Conservation (phyloP, 2,797 vertebrate genomes). For the Danio jaintianensis region DNA sequence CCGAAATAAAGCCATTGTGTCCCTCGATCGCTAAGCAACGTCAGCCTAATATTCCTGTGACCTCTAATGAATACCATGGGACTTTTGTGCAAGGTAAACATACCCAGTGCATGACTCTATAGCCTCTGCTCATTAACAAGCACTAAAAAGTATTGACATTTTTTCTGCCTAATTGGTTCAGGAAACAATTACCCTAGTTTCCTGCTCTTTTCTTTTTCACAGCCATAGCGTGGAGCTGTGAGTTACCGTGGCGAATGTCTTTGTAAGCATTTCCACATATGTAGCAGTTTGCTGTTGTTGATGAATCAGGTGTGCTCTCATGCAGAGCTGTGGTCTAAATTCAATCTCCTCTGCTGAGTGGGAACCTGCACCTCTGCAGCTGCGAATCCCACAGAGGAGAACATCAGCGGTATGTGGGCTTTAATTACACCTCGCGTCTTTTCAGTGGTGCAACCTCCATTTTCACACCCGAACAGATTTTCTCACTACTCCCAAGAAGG, state of each 20-base stretch:
- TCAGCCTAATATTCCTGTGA: slow-evolving; percentile 42
- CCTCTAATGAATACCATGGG: slow-evolving; percentile 50
- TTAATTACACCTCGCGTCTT: slow-evolving; percentile 56
- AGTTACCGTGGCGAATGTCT: slow-evolving; percentile 22
- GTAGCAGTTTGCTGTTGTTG: slow-evolving; percentile 10
- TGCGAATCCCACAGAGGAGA: slow-evolving; percentile 41
- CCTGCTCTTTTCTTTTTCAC: neutral
- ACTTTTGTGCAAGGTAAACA: slow-evolving; percentile 36
- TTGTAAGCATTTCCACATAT: slow-evolving; percentile 52
- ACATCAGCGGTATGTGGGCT: slow-evolving; percentile 56
- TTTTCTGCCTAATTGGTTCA: slow-evolving; percentile 38
- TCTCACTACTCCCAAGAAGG: neutral
- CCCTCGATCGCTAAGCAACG: slow-evolving; percentile 42
- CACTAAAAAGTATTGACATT: slow-evolving; percentile 41
- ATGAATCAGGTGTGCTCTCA: slow-evolving; percentile 31
- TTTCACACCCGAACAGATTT: slow-evolving; percentile 3
- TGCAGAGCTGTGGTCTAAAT: slow-evolving; percentile 48
- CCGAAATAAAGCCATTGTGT: slow-evolving; percentile 3
- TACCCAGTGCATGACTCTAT: slow-evolving; percentile 16
- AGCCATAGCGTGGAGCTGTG: neutral
- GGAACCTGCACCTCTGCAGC: slow-evolving; percentile 49
- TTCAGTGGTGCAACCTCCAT: slow-evolving; percentile 17
- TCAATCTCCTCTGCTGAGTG: slow-evolving; percentile 34
- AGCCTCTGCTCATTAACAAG: slow-evolving; percentile 31
- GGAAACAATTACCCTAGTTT: slow-evolving; percentile 33